phyloP scores from a whole-genome alignment of 2,113 vertebrate genomes.

The Embiotoca jacksoni region DNA sequence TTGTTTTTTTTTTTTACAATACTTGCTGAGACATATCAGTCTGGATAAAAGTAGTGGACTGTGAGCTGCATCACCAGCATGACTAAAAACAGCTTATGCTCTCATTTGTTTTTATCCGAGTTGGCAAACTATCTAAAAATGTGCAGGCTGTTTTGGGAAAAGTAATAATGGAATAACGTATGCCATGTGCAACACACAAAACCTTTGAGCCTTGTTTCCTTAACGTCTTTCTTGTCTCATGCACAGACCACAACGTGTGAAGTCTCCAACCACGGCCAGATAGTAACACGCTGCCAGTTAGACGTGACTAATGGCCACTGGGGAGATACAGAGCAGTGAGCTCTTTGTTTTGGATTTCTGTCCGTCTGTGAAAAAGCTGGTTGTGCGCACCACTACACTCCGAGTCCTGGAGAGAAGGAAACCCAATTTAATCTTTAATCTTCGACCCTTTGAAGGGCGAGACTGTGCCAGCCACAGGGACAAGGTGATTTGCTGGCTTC shows the following conservation, averaged over 20 bases:
- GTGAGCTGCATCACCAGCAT: neutral
- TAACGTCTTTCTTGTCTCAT: constrained; percentile 7
- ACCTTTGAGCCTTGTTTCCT: neutral
- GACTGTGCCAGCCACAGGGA: constrained; percentile 26
- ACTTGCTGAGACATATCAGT: neutral
- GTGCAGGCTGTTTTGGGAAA: neutral
- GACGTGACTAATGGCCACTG: constrained; percentile 64
- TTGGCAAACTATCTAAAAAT: constrained; percentile 5
- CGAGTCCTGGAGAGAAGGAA: constrained; percentile 42
- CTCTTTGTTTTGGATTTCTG: constrained; percentile 73
- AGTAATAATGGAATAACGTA: neutral
- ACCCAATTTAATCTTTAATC: constrained; percentile 50
- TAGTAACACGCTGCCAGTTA: constrained; percentile 36
- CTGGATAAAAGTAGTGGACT: neutral
- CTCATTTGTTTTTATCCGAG: neutral
- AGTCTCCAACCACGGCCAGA: constrained; percentile 32
- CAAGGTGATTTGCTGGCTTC: constrained; percentile 55
- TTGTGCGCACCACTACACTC: constrained; percentile 30
- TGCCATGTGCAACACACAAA: neutral
- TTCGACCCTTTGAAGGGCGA: constrained; percentile 49
- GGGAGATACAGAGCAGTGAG: constrained; percentile 43
- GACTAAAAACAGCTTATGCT: neutral
- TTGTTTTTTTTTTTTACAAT: too few relatives aligned
- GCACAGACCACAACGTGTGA: constrained; percentile 35
- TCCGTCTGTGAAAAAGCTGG: constrained; percentile 34